Percentiles rank a stretch among this genome's conserved stretches.
Evolutionary conservation across 2,113 vertebrate genomes (phyloP).

Genomic region (Manacus vitellinus): DNA sequence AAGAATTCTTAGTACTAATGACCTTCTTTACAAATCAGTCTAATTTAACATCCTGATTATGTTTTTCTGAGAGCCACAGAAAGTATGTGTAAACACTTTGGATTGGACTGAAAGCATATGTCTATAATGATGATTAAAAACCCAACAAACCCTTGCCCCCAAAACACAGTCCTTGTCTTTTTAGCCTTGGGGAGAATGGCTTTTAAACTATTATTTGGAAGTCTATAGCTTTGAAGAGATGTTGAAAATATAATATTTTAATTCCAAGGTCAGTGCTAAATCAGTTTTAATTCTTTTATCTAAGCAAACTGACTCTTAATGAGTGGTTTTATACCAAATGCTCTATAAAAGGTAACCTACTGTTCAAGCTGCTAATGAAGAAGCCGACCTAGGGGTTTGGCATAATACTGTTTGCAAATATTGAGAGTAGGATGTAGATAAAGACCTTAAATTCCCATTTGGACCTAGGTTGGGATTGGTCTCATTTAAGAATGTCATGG

Average conservation of each 20-base stretch:
- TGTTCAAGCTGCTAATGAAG: neutral
- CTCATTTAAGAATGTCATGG: neutral
- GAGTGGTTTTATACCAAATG: neutral
- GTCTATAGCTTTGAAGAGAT: slow-evolving; percentile 23
- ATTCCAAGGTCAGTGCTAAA: slow-evolving; percentile 13
- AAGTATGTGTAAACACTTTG: neutral
- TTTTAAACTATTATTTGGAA: slow-evolving; percentile 20
- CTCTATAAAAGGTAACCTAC: neutral
- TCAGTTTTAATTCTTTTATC: slow-evolving; percentile 33
- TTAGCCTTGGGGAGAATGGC: neutral
- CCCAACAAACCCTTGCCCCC: neutral
- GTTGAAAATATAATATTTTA: neutral
- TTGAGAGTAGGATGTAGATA: neutral
- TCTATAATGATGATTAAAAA: neutral
- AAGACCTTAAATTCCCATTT: neutral
- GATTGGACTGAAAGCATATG: neutral
- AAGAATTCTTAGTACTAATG: neutral
- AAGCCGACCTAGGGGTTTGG: neutral
- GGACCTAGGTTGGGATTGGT: neutral
- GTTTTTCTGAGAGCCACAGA: neutral
- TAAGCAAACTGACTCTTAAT: neutral
- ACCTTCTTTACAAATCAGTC: neutral
- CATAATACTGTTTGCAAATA: neutral
- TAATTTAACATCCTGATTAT: neutral
- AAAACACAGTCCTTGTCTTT: neutral